Percentiles rank a stretch among this genome's conserved stretches.
Evolutionary conservation across 2,888 invertebrate genomes (phyloP).

Genomic region (Acleris cristana): DNA sequence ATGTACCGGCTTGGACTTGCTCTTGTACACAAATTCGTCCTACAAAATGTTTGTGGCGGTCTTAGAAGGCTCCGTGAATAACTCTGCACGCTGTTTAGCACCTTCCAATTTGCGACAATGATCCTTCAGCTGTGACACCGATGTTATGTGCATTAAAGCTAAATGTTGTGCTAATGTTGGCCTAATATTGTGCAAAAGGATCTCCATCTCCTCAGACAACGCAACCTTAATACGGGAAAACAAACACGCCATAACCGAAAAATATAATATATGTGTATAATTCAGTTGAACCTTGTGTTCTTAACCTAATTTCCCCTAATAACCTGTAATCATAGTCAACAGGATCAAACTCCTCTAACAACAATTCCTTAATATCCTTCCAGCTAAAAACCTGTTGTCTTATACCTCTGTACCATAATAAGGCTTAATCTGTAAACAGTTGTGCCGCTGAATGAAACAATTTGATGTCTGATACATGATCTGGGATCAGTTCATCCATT

Average conservation of each 20-base stretch:
- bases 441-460: conserved; percentile 30
- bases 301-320: conserved; percentile 3
- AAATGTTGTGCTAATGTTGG: not conserved
- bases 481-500: too few species aligned
- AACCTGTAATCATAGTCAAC: conserved; percentile 26
- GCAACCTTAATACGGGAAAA: conserved; percentile 3
- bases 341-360: conserved; percentile 31
- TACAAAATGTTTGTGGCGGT: not conserved
- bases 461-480: conserved; percentile 17
- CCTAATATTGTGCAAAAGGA: conserved; percentile 8
- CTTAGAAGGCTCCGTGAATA: not conserved
- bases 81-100: not conserved
- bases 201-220: too few species aligned
- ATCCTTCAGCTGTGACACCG: not conserved
- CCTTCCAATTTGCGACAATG: conserved; percentile 3
- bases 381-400: conserved; percentile 25
- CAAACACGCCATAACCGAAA: conserved; percentile 6
- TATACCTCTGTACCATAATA: conserved; percentile 39
- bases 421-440: conserved; percentile 35
- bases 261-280: not conserved
- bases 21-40: too few species aligned
- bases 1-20: too few species aligned
- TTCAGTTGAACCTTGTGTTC: conserved; percentile 11
- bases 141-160: too few species aligned
- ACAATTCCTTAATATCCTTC: conserved; percentile 23